These are phyloP conservation scores for Hydropotes inermis DNA, from an alignment of 2,113 vertebrate genomes.

Conservation along the genomic window DNA sequence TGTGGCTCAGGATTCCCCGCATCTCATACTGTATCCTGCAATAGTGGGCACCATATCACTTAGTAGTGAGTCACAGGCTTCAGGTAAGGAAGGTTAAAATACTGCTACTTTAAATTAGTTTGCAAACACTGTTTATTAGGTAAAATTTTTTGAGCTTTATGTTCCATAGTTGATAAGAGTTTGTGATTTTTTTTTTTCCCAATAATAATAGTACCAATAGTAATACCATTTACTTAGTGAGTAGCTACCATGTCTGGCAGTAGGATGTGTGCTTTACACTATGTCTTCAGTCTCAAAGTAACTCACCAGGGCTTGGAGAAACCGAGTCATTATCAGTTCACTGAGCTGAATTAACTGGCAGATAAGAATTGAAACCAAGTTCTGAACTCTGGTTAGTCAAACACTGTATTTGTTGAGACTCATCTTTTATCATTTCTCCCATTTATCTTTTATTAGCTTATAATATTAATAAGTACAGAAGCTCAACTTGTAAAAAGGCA, in stretches of 20 bases:
- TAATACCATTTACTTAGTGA: not conserved
- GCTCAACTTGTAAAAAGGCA: not conserved
- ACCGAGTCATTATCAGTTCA: not conserved
- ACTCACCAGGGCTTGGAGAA: not conserved
- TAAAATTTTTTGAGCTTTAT: not conserved
- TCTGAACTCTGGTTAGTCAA: not conserved
- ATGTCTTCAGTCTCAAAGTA: not conserved
- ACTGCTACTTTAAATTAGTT: not conserved
- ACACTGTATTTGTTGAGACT: not conserved
- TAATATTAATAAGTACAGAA: not conserved
- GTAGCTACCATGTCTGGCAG: not conserved
- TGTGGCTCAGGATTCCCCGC: conserved; percentile 97
- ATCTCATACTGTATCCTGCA: conserved; percentile 96
- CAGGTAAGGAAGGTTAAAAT: conserved; percentile 82
- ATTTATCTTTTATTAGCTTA: not conserved
- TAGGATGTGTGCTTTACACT: not conserved
- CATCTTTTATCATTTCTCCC: not conserved
- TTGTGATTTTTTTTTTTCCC: not conserved
- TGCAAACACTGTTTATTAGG: not conserved
- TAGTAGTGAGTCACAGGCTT: conserved; percentile 92
- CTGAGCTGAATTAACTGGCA: not conserved
- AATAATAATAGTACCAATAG: not conserved
- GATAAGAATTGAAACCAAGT: not conserved
- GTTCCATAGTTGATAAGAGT: not conserved
- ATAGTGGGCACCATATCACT: conserved; percentile 98